Base-by-base conservation (phyloP, 2,797 vertebrate species). In the Sparus aurata region DNA sequence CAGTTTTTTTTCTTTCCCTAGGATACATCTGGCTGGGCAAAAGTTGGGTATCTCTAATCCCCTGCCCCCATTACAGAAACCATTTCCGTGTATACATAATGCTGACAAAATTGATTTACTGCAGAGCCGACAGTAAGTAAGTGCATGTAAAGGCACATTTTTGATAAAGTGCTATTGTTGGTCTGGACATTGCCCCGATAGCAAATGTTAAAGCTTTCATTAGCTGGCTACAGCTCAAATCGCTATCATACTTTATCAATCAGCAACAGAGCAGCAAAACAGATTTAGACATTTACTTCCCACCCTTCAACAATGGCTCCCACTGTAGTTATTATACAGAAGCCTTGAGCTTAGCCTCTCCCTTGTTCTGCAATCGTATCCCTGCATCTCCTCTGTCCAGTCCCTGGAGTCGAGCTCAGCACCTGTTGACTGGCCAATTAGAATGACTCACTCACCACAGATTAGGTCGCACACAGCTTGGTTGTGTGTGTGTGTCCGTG, bases 351-450 rank as follows among this genome's bases (percentile, higher is more conserved):
- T 90, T 53, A 84, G 85, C 80, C 64, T 80, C 64, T 73, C 77
- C 64, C 86, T 78, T 78, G 86, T 88, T 86, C 85, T 87, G 85
- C 87, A 79, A 82, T 74, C 79, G 8, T 74, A 87, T 70, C 86
- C 84, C 62, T 8, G 66, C 64, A 63, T 85, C 87, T 83, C 85
- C 74, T 62, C 68, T 59, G 72, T 83, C 82, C 61, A 4, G 57
- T 85, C 87, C 83, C 90, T 2, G 0, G 71, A 82, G 89, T 80
- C 45, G 2, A 57, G 75, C 87, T 84, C 89, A 76, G 88, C 93
- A 94, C 93, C 93, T 94, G 93, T 94, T 91, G 92, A 94, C 92
- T 87, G 84, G 86, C 88, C 91, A 93, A 93, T 94, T 94, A 94
- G 89, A 92, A 79, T 27, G 80, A 90, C 66, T 94, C 91, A 91